Evolutionary conservation across 2,888 invertebrate species (phyloP), one percentile per base, ranked within the genome.

Genomic region (Panzeria rudis): DNA sequence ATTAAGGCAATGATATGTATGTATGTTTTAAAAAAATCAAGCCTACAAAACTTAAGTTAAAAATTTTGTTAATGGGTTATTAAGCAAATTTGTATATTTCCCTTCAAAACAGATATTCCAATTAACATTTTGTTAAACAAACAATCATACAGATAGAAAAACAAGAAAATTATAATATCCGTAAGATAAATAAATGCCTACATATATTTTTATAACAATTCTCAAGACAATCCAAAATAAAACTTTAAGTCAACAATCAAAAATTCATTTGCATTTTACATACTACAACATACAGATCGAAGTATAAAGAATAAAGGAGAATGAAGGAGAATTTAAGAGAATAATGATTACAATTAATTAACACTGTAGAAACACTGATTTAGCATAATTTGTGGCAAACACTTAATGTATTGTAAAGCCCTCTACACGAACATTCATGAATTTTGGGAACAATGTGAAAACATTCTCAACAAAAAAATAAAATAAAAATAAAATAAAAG

Each of bases 291-390:
- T 20, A 11, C 35, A 41, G 15, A 44, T 35, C 52, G 54, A 25
- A 4, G 2, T 44, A n/a, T 35, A 9, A 61, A 25, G 8, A 59
- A 44, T 59, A 4, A 59, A 64, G 15, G 54, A 23, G 44, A 20
- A 25, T 25, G 11, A 15, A 41, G 41, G 32, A 44, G 29, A 61
- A 32, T 38, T 52, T 61, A 69, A 50, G 44, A 52, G 50, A 81
- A 69, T 59, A 78, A 82, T 82, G 73, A 85, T 85, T 85, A 82
- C 86, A 86, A 87, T 86, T 87, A 87, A 87, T 87, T 87, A 87
- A 87, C 87, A 87, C 86, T 84, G 83, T 83, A 85, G 84, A 84
- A 86, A 87, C 87, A 87, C 86, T 87, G 87, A 87, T 87, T 87
- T 87, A 87, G 87, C 87, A 87, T 87, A 87, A 87, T 86, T 86